Conservation (phyloP, 1,140 invertebrate genomes). For the Achatina immaculata region DNA sequence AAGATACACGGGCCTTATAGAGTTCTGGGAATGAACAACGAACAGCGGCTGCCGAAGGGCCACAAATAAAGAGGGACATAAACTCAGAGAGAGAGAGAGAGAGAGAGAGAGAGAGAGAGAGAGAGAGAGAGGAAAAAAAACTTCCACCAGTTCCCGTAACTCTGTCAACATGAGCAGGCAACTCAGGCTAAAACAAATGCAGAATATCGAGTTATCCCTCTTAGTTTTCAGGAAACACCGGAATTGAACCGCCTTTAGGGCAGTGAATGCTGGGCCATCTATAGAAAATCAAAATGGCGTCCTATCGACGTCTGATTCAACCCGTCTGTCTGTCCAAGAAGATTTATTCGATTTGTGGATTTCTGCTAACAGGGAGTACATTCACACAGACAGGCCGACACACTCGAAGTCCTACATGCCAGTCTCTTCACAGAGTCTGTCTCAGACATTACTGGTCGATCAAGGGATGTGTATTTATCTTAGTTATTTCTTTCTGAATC, state of each 20-base stretch:
- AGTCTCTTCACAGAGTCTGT: not conserved
- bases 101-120: not conserved
- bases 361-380: conserved; percentile 10
- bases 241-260: conserved; percentile 14
- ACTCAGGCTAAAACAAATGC: conserved; percentile 14
- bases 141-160: not conserved
- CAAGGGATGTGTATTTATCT: no score
- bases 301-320: conserved; percentile 18
- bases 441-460: not conserved
- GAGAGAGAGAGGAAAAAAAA: not conserved
- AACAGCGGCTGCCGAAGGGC: no score
- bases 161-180: conserved; percentile 11
- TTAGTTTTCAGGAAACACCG: conserved; percentile 4
- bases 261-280: conserved; percentile 18
- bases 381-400: not conserved
- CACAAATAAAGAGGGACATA: no score
- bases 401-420: not conserved
- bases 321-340: not conserved
- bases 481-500: no score
- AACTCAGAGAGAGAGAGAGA: not conserved
- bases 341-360: conserved; percentile 16
- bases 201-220: conserved; percentile 16
- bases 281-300: conserved; percentile 17
- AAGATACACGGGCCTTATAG: not conserved
- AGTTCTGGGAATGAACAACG: no score